Percentiles rank a stretch among this genome's conserved stretches.
phyloP scores from a whole-genome alignment of 2,888 invertebrate species.

The Zele albiditarsus region DNA sequence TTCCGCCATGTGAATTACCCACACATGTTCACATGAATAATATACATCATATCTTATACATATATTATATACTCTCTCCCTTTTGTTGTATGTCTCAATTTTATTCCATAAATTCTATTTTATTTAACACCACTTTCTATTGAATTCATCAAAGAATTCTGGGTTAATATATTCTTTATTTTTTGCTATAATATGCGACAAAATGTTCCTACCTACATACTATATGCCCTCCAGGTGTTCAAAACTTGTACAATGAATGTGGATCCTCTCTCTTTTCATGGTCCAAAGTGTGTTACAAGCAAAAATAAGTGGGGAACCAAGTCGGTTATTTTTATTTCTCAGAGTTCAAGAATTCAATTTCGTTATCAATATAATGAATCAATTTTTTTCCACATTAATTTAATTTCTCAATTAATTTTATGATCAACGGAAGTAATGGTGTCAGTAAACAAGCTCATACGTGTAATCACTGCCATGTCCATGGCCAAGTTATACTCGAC shows the following conservation, averaged over 20 bases:
- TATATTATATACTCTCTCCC: background rate
- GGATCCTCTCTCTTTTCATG: background rate
- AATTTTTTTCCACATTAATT: background rate
- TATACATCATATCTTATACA: background rate
- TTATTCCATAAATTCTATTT: background rate
- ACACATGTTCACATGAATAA: background rate
- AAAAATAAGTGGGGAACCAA: background rate
- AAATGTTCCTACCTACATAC: background rate
- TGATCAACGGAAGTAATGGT: background rate
- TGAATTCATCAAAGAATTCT: background rate
- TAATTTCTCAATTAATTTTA: background rate
- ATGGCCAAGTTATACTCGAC: conserved; percentile 54
- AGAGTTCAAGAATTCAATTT: background rate
- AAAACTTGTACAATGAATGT: background rate
- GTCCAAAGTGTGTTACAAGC: background rate
- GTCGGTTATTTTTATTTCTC: background rate
- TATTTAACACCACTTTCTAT: background rate
- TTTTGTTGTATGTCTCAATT: background rate
- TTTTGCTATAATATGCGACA: background rate
- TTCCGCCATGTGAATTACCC: background rate
- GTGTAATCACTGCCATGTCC: conserved; percentile 56
- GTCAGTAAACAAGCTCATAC: conserved; percentile 7
- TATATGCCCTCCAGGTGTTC: background rate
- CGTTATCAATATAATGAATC: background rate
- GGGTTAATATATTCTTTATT: background rate